Conservation (phyloP, 2,888 invertebrate genomes). For the Brenthis ino region DNA sequence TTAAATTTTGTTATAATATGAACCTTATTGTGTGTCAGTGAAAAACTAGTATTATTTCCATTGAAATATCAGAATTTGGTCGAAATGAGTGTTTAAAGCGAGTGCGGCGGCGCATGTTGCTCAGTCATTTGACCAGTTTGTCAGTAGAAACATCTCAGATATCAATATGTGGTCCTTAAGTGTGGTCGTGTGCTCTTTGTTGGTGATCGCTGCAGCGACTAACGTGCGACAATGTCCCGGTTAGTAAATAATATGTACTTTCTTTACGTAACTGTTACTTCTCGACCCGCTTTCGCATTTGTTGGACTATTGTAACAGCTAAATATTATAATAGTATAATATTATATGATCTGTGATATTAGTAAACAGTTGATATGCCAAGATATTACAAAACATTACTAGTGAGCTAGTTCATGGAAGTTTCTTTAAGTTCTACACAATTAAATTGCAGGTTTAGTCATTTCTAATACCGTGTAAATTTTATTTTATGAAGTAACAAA, state of each 20-base stretch:
- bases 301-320: neutral
- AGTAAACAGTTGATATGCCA: neutral
- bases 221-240: slow-evolving; percentile 67
- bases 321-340: neutral
- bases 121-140: slow-evolving; percentile 26
- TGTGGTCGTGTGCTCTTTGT: slow-evolving; percentile 57
- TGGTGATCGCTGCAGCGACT: slow-evolving; percentile 58
- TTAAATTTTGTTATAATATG: neutral
- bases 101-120: slow-evolving; percentile 26
- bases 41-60: neutral
- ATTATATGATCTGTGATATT: neutral
- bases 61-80: slow-evolving; percentile 12
- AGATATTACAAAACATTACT: too few relatives aligned
- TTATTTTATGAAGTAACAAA: too few relatives aligned
- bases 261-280: slow-evolving; percentile 54
- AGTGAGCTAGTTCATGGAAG: too few relatives aligned
- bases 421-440: too few relatives aligned
- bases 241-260: slow-evolving; percentile 46
- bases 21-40: neutral
- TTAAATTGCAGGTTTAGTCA: too few relatives aligned
- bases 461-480: too few relatives aligned
- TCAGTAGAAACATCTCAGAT: slow-evolving; percentile 44
- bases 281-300: slow-evolving; percentile 61
- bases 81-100: slow-evolving; percentile 35
- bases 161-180: slow-evolving; percentile 59